These are phyloP conservation scores for Megalops atlanticus DNA, from an alignment of 2,113 vertebrate species.

Conservation along the genomic window DNA sequence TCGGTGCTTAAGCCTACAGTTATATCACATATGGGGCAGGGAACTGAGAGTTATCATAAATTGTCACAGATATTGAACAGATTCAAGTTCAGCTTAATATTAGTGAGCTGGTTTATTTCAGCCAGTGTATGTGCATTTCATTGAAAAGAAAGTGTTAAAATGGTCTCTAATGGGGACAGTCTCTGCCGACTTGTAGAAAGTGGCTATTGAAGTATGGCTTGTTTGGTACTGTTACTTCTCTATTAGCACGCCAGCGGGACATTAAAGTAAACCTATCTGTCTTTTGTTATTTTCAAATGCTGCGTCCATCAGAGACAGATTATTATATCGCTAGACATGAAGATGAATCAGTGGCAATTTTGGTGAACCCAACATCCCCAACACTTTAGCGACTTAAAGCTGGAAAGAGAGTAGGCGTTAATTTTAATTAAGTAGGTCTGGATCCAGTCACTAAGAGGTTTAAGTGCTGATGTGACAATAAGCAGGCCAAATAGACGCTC, in stretches of 20 bases:
- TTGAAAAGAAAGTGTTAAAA: too few relatives aligned
- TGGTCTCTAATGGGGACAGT: too few relatives aligned
- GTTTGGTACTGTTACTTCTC: neutral
- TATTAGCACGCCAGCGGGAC: neutral
- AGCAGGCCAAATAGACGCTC: conserved; percentile 6
- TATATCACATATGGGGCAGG: too few relatives aligned
- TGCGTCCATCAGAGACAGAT: neutral
- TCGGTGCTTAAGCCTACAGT: too few relatives aligned
- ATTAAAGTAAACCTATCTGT: neutral
- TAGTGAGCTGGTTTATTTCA: too few relatives aligned
- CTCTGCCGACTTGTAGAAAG: neutral
- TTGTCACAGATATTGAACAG: too few relatives aligned
- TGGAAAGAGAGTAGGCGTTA: neutral
- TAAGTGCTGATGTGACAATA: conserved; percentile 36
- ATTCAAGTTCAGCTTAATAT: too few relatives aligned
- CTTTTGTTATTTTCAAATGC: neutral
- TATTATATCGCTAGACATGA: neutral
- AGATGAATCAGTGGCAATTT: neutral
- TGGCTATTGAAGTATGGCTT: neutral
- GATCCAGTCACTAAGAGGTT: conserved; percentile 11
- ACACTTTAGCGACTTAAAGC: neutral
- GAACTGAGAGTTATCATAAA: too few relatives aligned
- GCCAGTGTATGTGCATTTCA: too few relatives aligned
- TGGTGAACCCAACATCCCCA: neutral
- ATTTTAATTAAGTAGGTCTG: conserved; percentile 31